Percentiles rank a stretch among this genome's conserved stretches.
phyloP scores from a whole-genome alignment of 2,888 invertebrate genomes.

The Tenthredo notha region DNA sequence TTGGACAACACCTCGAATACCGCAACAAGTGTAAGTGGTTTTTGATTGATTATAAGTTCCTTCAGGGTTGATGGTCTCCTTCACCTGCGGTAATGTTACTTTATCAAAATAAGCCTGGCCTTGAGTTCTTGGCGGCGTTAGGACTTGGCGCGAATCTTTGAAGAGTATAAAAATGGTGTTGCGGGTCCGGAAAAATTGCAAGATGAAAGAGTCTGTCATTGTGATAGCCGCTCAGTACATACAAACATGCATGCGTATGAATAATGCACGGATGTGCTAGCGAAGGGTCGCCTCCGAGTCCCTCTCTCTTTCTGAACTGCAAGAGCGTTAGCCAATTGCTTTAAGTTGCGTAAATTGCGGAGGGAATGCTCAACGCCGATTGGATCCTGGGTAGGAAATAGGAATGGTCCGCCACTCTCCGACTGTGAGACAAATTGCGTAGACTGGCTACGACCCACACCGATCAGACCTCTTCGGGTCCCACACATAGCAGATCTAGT shows the following conservation, averaged over 20 bases:
- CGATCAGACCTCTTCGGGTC: constrained; percentile 24
- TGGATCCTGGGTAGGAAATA: constrained; percentile 37
- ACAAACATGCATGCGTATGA: not conserved
- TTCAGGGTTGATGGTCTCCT: not conserved
- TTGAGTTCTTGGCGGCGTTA: not conserved
- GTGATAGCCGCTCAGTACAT: not conserved
- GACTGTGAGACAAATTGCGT: constrained; percentile 25
- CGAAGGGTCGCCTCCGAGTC: constrained; percentile 45
- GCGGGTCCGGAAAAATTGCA: not conserved
- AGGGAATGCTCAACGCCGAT: constrained; percentile 35
- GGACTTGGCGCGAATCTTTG: not conserved
- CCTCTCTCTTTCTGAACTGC: constrained; percentile 24
- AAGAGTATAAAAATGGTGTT: not conserved
- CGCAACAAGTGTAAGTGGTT: constrained; percentile 76
- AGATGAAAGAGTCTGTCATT: not conserved
- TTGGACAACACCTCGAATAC: constrained; percentile 70
- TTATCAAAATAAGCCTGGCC: not conserved
- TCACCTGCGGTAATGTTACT: not conserved
- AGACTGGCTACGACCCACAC: constrained; percentile 20
- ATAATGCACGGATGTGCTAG: constrained; percentile 25
- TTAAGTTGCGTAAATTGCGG: constrained; percentile 49
- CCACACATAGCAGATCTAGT: not conserved
- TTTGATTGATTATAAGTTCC: not conserved
- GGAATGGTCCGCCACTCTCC: constrained; percentile 42
- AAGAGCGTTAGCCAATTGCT: constrained; percentile 30